Evolutionary conservation across 2,113 vertebrate species (phyloP).

Genomic region (Rhinopomastus cyanomelas): DNA sequence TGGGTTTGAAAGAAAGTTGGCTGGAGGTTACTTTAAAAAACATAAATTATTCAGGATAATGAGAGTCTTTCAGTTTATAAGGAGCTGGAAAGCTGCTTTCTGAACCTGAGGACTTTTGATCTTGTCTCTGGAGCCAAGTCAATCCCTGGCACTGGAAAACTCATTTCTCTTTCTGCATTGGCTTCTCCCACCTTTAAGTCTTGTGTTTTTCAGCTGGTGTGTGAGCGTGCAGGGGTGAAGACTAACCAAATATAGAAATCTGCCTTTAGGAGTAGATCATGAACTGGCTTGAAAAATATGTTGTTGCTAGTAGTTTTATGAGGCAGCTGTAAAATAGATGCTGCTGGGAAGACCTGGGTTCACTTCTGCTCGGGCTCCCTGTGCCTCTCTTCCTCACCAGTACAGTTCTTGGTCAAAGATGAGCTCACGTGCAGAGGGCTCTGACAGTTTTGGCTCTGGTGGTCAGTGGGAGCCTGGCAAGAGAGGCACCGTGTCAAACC

Average conservation of each 20-base stretch:
- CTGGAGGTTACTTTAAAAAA: neutral
- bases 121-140: neutral
- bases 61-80: neutral
- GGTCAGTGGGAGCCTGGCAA: neutral
- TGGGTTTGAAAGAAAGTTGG: neutral
- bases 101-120: neutral
- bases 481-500: neutral
- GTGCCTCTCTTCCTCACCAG: neutral
- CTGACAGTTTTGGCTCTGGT: neutral
- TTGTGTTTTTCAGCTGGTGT: neutral
- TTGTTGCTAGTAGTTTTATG: neutral
- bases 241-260: neutral
- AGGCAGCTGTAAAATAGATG: neutral
- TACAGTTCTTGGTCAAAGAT: neutral
- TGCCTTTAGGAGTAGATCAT: neutral
- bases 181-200: neutral
- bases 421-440: fast-evolving
- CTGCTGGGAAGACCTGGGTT: neutral
- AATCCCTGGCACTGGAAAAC: neutral
- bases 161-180: neutral
- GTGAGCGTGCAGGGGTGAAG: neutral
- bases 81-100: neutral
- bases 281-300: neutral
- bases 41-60: neutral
- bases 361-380: neutral